phyloP scores from a whole-genome alignment of 2,113 vertebrate genomes.

The Riparia riparia region DNA sequence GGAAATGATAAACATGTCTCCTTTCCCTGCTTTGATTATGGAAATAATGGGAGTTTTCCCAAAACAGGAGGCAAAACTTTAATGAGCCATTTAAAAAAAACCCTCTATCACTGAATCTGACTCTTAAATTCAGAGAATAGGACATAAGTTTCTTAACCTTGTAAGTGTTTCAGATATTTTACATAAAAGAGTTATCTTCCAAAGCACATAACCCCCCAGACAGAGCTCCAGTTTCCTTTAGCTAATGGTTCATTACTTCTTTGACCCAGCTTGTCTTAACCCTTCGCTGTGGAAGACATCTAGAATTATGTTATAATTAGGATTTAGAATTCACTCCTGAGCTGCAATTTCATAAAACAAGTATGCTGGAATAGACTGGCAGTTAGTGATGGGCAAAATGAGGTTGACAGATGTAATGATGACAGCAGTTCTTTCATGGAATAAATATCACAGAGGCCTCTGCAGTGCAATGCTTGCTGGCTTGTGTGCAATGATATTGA shows the following conservation, averaged over 20 bases:
- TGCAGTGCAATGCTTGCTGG: background rate
- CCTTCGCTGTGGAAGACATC: background rate
- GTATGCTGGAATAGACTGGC: background rate
- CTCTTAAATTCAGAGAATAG: background rate
- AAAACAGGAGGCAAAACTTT: background rate
- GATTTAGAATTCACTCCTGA: background rate
- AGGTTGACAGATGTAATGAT: background rate
- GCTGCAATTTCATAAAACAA: background rate
- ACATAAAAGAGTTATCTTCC: background rate
- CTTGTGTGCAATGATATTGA: background rate
- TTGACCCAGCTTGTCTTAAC: background rate
- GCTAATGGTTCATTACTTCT: background rate
- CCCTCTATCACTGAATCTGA: background rate
- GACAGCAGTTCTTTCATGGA: background rate
- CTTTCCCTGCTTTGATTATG: background rate
- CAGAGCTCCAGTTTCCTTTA: background rate
- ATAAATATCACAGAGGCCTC: background rate
- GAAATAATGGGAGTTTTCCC: background rate
- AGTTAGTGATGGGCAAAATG: background rate
- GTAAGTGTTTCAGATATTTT: background rate
- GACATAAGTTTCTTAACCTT: background rate
- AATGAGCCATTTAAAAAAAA: fast-evolving
- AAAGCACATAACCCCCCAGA: background rate
- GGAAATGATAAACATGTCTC: background rate
- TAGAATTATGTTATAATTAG: background rate